Base-by-base conservation (phyloP, 64 coral and sea anemone species). In the Catalaphyllia jardinei region DNA sequence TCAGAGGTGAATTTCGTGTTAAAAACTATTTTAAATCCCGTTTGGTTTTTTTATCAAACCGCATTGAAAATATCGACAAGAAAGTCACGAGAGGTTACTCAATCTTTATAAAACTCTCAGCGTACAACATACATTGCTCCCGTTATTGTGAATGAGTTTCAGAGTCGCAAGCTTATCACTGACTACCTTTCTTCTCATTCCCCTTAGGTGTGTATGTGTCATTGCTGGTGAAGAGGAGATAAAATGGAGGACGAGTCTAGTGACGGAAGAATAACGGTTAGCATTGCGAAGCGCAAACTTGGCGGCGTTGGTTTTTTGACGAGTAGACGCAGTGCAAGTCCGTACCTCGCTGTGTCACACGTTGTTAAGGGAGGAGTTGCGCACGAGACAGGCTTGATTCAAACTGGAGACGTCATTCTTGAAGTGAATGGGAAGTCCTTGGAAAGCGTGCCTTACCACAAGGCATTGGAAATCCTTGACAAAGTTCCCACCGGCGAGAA, bases 281-380 rank as follows among this genome's bases (percentile, higher is more conserved):
- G 91, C 49, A 81, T 96, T 2, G 88, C 80, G 10, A 96, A 96
- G 71, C 88, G 87, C 49, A 96, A 88, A 77, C 51, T 82, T 51
- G 95, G 95, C 75, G 95, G 95, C 3, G 76, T 96, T 13, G 95
- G 95, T 9, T 93, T 96, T 87, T 72, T 96, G 2, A 83, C 93
- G 9, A 90, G 83, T 67, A 89, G 92, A 76, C 79, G 89, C 10
- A 72, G 63, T 19, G 51, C 46, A 4, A 90, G 80, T 22, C 71
- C 91, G 74, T 93, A 86, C 64, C 54, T 93, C 29, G 71, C 78
- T 0, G 79, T 96, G 14, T 91, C 95, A 35, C 88, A 89, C 8
- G 80, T 94, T 9, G 95, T 96, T 8, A 93, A 91, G 35, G 95
- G 95, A 20, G 90, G 95, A 16, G 82, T 88, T 38, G 95, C 95